Evolutionary conservation across 2,113 vertebrate species (phyloP).

Genomic region (Casuarius casuarius): DNA sequence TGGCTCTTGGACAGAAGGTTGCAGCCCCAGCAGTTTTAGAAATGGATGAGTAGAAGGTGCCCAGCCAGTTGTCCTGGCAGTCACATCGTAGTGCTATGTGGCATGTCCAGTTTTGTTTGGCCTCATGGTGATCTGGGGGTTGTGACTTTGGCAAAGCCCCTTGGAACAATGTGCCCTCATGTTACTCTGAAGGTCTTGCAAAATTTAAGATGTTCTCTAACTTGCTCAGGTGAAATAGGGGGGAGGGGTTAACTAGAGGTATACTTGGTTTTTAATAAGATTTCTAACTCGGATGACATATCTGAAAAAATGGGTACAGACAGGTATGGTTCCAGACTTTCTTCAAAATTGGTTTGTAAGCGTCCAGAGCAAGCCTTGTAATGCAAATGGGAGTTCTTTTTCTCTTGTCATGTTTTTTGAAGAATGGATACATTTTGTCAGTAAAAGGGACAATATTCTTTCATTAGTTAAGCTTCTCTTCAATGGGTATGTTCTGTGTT

Average conservation of each 20-base stretch:
- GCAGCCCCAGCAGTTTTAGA: not conserved
- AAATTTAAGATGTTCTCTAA: not conserved
- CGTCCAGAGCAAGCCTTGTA: not conserved
- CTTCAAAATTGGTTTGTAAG: not conserved
- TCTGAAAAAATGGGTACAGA: not conserved
- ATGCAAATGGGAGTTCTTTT: not conserved
- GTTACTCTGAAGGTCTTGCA: not conserved
- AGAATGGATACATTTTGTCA: not conserved
- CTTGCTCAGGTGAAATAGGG: not conserved
- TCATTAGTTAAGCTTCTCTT: not conserved
- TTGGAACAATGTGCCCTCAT: not conserved
- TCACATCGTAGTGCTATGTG: not conserved
- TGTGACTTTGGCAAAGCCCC: rapidly evolving
- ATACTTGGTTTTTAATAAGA: not conserved
- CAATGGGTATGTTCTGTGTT: not conserved
- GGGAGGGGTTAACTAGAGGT: not conserved
- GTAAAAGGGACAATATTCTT: not conserved
- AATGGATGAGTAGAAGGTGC: not conserved
- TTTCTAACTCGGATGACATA: not conserved
- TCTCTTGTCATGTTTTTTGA: not conserved
- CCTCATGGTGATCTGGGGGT: not conserved
- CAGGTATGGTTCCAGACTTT: not conserved
- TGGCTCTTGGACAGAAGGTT: too few relatives aligned
- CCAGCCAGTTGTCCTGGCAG: not conserved
- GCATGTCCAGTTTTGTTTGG: not conserved